Base-by-base conservation (phyloP, 2,113 vertebrate species). In the Sphaerodactylus townsendi region DNA sequence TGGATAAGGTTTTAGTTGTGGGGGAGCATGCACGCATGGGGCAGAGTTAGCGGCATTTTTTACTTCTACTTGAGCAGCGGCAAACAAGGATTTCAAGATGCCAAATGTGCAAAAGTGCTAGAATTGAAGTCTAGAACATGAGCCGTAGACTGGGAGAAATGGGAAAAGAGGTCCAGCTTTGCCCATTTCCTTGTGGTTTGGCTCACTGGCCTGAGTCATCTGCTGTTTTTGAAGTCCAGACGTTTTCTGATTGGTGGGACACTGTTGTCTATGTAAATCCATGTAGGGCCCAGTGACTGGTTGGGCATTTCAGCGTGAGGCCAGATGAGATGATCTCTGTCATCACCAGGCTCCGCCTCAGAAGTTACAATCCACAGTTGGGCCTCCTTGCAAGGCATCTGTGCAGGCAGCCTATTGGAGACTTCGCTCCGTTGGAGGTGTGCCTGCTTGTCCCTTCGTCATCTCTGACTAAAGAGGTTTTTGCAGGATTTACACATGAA, bases 1-100 rank as follows among this genome's bases (percentile, higher is more conserved):
- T 82, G 88, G 86, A 46, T 90, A 88, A 86, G 87, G 89, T 79
- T 90, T 83, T 88, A 64, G 17, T 23, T 50, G 62, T 44, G 33
- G 82, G 85, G 77, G 1, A 79, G 81, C 53, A 3, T 2, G 30
- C 19, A 2, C 9, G 21, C 64, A n/a, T 3, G 10, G 2, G 35
- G 73, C 15, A 19, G 53, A 53, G 75, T 87, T 87, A 64, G 13
- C 85, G 76, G 56, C 23, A 4, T 41, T 72, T 15, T 48, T 10
- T 30, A 10, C 21, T 50, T 0, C 62, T 91, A 75, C 79, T 1
- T 23, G 37, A 77, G 23, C 69, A 25, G 70, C 33, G 33, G 65
- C 1, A 0, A 2, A 23, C 75, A 69, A n/a, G 71, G 44, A 79
- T 39, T 14, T 41, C 1, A 83, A 82, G 65, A 50, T 33, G 39